Base-by-base conservation (phyloP, 2,113 vertebrate genomes). In the Pseudolaguvia tuberculata region DNA sequence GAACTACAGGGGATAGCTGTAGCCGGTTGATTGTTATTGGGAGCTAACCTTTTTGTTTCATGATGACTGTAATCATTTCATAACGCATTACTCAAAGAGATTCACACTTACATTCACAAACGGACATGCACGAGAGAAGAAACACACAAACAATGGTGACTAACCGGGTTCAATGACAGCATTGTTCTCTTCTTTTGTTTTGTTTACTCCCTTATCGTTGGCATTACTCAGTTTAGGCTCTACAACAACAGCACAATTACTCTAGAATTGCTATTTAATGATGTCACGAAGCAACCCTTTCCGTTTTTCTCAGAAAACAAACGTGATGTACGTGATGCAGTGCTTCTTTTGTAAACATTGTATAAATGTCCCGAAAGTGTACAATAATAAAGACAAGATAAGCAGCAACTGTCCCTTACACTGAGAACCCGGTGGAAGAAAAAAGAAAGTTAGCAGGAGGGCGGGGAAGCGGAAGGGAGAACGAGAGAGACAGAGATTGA, bases 321-420 rank as follows among this genome's bases (percentile, higher is more conserved):
- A 55, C 13, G n/a, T 0, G 1, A 21, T 61, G 56, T 18, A 55
- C 35, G 48, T 17, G 23, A 66, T 55, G 79, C 47, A 56, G 57
- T 70, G 79, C 47, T 86, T 85, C 71, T 83, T 80, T 74, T 89
- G 88, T 87, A 88, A 89, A 89, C 89, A 87, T 84, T 76, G 73
- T 87, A 83, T 86, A 77, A 83, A 89, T 83, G 84, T 85, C 84
- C 74, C 86, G 83, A 81, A 48, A 84, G 72, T 79, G 72, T 77
- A 80, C 67, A 61, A 78, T 78, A 67, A 77, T 70, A 84, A 84
- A 77, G 66, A 78, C 7, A 74, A 87, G 85, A 70, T 79, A 84
- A 90, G 88, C 87, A 90, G 87, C 87, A 85, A 50, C 59, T 14
- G 25, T 25, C 55, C 35, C 56, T 58, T 47, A 18, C 58, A 39